These are phyloP conservation scores for Limnephilus lunatus DNA, from an alignment of 2,888 invertebrate genomes.

Conservation along the genomic window DNA sequence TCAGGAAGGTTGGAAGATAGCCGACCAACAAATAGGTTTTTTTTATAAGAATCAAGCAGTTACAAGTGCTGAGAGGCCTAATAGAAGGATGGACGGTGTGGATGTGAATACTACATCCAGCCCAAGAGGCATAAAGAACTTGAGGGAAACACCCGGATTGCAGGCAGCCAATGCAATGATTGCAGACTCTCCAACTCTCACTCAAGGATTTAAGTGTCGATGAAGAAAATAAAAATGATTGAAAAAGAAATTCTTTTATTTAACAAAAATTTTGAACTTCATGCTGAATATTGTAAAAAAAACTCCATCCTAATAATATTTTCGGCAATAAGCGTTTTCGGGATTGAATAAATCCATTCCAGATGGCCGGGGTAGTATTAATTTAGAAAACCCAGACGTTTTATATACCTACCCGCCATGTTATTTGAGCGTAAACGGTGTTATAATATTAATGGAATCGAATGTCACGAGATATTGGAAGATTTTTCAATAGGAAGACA, in stretches of 20 bases:
- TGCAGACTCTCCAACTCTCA: too few species aligned
- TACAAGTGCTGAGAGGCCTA: not conserved
- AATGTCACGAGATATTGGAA: not conserved
- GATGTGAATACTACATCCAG: not conserved
- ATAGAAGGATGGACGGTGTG: not conserved
- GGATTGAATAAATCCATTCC: not conserved
- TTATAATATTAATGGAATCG: not conserved
- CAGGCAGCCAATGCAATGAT: too few species aligned
- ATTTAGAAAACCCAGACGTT: not conserved
- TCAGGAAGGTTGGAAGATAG: not conserved
- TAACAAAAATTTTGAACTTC: not conserved
- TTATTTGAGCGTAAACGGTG: not conserved
- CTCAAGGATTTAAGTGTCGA: not conserved
- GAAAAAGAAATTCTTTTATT: not conserved
- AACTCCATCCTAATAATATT: not conserved
- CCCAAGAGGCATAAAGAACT: not conserved
- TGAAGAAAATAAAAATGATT: not conserved
- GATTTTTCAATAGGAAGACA: not conserved
- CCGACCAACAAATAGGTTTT: not conserved
- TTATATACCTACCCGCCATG: not conserved
- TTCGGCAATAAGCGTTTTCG: not conserved
- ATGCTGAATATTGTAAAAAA: not conserved
- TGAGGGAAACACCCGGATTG: not conserved
- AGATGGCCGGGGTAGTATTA: not conserved
- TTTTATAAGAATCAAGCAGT: not conserved